Base-by-base conservation (phyloP, 1,140 invertebrate species). In the Philopotamus ludificatus region DNA sequence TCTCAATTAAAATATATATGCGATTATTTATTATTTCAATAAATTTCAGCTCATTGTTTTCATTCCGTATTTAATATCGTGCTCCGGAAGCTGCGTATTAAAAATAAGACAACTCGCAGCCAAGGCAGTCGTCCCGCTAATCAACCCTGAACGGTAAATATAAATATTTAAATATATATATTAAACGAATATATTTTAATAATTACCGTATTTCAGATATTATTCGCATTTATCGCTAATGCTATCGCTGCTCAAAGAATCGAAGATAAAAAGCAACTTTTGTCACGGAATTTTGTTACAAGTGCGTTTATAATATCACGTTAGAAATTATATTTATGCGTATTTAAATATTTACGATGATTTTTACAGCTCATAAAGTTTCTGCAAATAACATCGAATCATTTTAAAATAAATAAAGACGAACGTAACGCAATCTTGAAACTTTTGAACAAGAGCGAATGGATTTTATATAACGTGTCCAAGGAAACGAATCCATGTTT, bases 211-310 rank as follows among this genome's bases (percentile, higher is more conserved):
- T 72, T 68, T 28, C 72, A 79, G 75, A 59, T 80, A 79, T 65
- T 54, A 74, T 7, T 21, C 67, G 1, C 72, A 78, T 61, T 54
- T 81, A 3, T 63, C 73, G 21, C 60, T 68, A 2, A 64, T 76
- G 51, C 66, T 79, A 0, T 26, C 55, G 12, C 55, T 71, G 8
- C n/a, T 80, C 1, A 18, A 23, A 7, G 63, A 76, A 10, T 23
- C 18, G 0, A 61, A 55, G 16, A 72, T 74, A 20, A 72, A 73
- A 42, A 75, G 71, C 23, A 82, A 82, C 70, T 73, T 74, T 47
- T 75, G 73, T 20, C 81, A 82, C 68, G 81, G 81, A 15, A 65
- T 79, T 25, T 65, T 80, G 8, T 71, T 82, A 12, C 80, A 82
- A 72, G 76, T 81, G 28, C 45, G 20, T 63, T 49, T 44, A 39